A percentile compares a stretch with the other conserved stretches of the same genome.
Conservation (phyloP, 2,113 vertebrate species). For the Oncorhynchus masou region DNA sequence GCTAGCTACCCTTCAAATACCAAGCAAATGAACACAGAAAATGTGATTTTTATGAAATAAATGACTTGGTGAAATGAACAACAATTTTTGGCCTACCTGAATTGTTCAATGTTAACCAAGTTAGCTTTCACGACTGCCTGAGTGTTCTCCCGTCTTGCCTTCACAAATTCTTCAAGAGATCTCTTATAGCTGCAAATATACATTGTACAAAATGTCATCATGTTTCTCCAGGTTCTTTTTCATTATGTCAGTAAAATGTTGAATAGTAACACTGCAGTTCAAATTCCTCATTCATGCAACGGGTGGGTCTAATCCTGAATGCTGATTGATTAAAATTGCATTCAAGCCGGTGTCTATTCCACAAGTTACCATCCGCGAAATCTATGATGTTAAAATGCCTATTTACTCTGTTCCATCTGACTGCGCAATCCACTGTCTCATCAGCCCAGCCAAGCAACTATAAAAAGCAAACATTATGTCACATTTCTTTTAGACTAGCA, state of each 20-base stretch:
- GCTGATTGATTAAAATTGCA: too few species aligned
- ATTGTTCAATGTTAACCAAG: conserved; percentile 79
- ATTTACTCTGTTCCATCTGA: too few species aligned
- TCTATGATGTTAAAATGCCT: too few species aligned
- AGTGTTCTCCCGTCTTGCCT: conserved; percentile 66
- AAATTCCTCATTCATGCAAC: not conserved
- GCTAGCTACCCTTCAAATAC: not conserved
- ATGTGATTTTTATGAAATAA: too few species aligned
- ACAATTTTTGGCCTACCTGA: conserved; percentile 74
- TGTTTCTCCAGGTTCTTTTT: not conserved
- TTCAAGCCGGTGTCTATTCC: too few species aligned
- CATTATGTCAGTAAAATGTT: not conserved
- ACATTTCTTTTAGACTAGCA: too few species aligned
- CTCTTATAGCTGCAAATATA: conserved; percentile 76
- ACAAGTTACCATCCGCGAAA: too few species aligned
- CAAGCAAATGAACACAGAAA: not conserved
- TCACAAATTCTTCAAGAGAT: conserved; percentile 75
- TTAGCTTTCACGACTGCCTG: conserved; percentile 77
- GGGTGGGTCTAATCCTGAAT: too few species aligned
- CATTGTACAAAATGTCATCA: not conserved
- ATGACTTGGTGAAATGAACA: not conserved
- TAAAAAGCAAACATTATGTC: too few species aligned
- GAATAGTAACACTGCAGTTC: not conserved
- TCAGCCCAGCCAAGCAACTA: too few species aligned
- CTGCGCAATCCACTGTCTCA: too few species aligned